Evolutionary conservation across 1,140 invertebrate genomes (phyloP), one percentile per base, ranked within the genome.

Genomic region (Diuraphis noxia): DNA sequence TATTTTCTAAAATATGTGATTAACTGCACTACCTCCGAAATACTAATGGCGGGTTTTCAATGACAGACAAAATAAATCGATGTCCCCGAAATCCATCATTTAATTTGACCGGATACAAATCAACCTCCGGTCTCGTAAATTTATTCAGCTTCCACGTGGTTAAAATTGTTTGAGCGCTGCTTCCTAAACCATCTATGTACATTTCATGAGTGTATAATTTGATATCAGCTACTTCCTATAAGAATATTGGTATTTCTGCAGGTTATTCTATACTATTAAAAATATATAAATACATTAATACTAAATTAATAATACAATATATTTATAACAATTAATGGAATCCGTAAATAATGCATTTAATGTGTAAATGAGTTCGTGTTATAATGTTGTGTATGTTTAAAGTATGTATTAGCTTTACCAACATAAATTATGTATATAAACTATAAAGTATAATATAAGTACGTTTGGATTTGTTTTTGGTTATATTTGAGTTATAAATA

Each of bases 41-140:
- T 25, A 96, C 95, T 93, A 95, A 97, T 0, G 96, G 96, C 36
- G 96, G 96, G 92, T 96, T 96, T 94, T 96, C 94, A 25, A 95
- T 95, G 8, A 95, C 95, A 23, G 96, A 94, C 7, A 97, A 94
- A 63, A 95, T 93, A 93, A 97, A 96, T 82, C 96, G 94, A 93
- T 96, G 96, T n/a, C 96, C 96, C 46, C 96, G 95, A 93, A 96
- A 96, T 23, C 96, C 96, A 38, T 94, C 85, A 0, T 93, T 93
- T 93, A 96, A 95, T 94, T 97, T 97, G 7, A 93, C 92, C 21
- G 96, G 96, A 94, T 96, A 97, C 43, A 97, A 93, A 93, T 96
- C 94, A 0, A 96, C 94, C 41, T 95, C 93, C 0, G 94, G 94
- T 88, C 95, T 95, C 4, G 96, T 95, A 91, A 96, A 94, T 40